Conservation (phyloP, 2,113 vertebrate genomes). For the Danio rerio region DNA sequence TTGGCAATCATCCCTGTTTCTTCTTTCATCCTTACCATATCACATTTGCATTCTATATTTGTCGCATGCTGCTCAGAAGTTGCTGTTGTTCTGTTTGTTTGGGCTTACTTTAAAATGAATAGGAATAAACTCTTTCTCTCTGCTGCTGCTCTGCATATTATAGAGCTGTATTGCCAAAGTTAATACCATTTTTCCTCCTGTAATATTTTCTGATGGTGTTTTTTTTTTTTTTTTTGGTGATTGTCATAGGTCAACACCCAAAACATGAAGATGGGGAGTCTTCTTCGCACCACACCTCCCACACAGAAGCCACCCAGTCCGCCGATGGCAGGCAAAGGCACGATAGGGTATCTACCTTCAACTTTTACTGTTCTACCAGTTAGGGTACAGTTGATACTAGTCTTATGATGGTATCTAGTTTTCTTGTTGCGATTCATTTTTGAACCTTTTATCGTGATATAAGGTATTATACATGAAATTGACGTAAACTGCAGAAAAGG, state of each 20-base stretch:
- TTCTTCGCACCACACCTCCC: conserved; percentile 88
- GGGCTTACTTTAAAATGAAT: not conserved
- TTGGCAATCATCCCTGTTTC: conserved; percentile 25
- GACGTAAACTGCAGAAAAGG: too few relatives aligned
- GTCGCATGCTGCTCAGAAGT: conserved; percentile 5
- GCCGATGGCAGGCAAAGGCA: conserved; percentile 88
- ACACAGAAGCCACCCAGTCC: conserved; percentile 96
- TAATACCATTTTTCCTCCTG: not conserved
- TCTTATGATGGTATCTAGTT: too few relatives aligned
- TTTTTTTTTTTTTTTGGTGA: conserved; percentile 6
- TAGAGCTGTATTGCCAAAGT: not conserved
- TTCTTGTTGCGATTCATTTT: too few relatives aligned
- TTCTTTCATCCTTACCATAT: conserved; percentile 9
- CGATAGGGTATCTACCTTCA: conserved; percentile 84
- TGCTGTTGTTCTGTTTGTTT: conserved; percentile 34
- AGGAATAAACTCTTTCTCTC: not conserved
- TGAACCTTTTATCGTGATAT: too few relatives aligned
- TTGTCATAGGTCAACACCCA: conserved; percentile 85
- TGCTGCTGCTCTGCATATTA: not conserved
- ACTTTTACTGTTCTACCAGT: too few relatives aligned
- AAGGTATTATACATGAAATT: too few relatives aligned
- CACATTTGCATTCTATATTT: conserved; percentile 15
- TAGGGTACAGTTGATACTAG: too few relatives aligned
- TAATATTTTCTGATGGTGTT: conserved; percentile 4
- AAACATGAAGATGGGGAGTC: conserved; percentile 90